Conservation (phyloP, 2,113 vertebrate genomes). For the Callopanchax toddi region DNA sequence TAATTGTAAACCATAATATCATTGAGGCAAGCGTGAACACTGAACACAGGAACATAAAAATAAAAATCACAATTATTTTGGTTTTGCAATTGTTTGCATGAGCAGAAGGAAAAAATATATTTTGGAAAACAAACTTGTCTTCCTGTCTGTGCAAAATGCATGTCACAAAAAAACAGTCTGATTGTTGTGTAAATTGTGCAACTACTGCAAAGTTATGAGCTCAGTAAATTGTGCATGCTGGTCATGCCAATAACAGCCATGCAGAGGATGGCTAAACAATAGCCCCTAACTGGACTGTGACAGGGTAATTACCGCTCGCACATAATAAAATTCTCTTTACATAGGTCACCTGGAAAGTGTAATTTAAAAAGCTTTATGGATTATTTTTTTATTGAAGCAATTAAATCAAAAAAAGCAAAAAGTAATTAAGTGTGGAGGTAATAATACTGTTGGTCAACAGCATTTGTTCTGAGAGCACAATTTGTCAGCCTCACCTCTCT, state of each 20-base stretch:
- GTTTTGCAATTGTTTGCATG: conserved; percentile 29
- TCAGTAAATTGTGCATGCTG: conserved; percentile 91
- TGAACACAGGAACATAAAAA: conserved; percentile 66
- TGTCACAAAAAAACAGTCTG: conserved; percentile 86
- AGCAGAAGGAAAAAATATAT: too few relatives aligned
- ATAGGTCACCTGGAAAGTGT: conserved; percentile 97
- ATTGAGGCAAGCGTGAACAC: conserved; percentile 89
- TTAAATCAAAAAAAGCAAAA: conserved; percentile 99
- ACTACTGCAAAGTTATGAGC: conserved; percentile 85
- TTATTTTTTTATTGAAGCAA: conserved; percentile 98
- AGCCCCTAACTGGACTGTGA: conserved; percentile 94
- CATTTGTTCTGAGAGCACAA: conserved; percentile 89
- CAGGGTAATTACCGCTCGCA: conserved; percentile 96
- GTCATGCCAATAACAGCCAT: conserved; percentile 88
- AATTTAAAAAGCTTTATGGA: conserved; percentile 99
- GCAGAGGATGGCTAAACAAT: conserved; percentile 94
- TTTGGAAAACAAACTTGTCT: too few relatives aligned
- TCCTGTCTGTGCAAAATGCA: conserved; percentile 66
- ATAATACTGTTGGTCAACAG: conserved; percentile 99
- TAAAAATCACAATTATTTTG: conserved; percentile 49
- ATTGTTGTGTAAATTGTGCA: conserved; percentile 70
- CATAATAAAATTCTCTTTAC: conserved; percentile 96
- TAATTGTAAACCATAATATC: conserved; percentile 93
- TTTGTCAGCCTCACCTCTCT: conserved; percentile 86
- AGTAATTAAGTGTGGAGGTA: conserved; percentile 92